Conservation (phyloP, 2,797 vertebrate species). For the Melanotaenia maccullochi region DNA sequence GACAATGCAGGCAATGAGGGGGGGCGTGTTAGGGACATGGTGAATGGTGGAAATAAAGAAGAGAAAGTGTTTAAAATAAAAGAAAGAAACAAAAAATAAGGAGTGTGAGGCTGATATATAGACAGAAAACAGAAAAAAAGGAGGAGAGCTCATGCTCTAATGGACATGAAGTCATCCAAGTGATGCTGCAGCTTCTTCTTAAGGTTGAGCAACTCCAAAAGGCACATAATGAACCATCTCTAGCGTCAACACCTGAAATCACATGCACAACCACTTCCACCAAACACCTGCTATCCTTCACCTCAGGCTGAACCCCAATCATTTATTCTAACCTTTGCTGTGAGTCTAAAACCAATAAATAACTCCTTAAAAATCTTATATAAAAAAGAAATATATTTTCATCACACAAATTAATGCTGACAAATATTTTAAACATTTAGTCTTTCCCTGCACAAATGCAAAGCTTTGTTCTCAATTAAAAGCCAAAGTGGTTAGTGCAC, state of each 20-base stretch:
- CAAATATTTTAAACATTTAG: too few species aligned
- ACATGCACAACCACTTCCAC: constrained; percentile 3
- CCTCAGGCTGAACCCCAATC: neutral
- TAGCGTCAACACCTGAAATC: constrained; percentile 58
- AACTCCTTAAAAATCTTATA: too few species aligned
- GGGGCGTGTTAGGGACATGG: constrained; percentile 12
- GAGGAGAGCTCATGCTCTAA: constrained; percentile 55
- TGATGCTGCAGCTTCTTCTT: constrained; percentile 56
- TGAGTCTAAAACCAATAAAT: too few species aligned
- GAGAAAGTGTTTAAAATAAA: neutral
- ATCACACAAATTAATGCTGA: too few species aligned
- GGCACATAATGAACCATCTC: constrained; percentile 52
- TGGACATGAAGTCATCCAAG: constrained; percentile 68
- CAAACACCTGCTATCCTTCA: neutral
- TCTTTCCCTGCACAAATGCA: too few species aligned
- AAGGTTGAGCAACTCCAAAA: constrained; percentile 52
- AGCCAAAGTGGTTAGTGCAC: neutral
- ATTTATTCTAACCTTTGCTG: too few species aligned
- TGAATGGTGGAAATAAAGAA: constrained; percentile 2
- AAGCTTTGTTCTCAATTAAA: too few species aligned
- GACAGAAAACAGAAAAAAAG: neutral
- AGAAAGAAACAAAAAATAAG: constrained; percentile 15
- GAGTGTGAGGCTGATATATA: constrained; percentile 12
- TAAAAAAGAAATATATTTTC: too few species aligned
- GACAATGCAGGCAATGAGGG: constrained; percentile 40